Conservation (phyloP, 35 echinoderm and acorn worm species). For the Apostichopus japonicus region DNA sequence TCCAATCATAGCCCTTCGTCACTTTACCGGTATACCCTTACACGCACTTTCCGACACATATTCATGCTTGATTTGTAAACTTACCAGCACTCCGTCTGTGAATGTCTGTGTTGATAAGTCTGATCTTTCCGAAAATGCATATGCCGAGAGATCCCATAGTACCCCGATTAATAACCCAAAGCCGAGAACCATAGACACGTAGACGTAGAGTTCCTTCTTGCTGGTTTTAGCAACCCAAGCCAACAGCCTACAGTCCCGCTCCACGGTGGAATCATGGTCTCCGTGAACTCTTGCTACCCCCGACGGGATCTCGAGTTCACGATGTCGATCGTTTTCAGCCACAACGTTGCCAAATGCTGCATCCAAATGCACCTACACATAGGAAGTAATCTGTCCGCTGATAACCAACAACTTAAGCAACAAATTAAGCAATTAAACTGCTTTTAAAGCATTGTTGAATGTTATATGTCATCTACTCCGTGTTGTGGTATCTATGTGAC, state of each 20-base stretch:
- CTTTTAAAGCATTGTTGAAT: neutral
- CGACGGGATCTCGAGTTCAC: constrained; percentile 6
- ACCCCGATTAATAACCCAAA: constrained; percentile 58
- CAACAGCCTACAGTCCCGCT: constrained; percentile 14
- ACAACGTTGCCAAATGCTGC: constrained; percentile 27
- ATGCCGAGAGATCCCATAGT: constrained; percentile 75
- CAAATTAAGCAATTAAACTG: neutral
- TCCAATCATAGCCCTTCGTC: too few relatives aligned
- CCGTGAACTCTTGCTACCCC: constrained; percentile 9
- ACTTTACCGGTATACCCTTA: too few relatives aligned
- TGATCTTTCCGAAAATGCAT: constrained; percentile 69
- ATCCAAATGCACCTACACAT: constrained; percentile 1
- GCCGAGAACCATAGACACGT: constrained; percentile 66
- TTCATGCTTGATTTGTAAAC: neutral
- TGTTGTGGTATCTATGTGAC: neutral
- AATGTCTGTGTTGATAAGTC: constrained; percentile 73
- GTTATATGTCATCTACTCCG: neutral
- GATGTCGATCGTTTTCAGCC: constrained; percentile 36
- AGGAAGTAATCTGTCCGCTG: neutral
- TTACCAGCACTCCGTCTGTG: constrained; percentile 86
- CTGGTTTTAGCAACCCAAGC: constrained; percentile 46
- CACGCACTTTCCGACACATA: too few relatives aligned
- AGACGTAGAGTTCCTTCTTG: constrained; percentile 86
- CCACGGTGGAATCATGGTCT: neutral
- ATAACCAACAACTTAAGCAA: neutral